Base-by-base conservation (phyloP, 2,888 invertebrate genomes). In the Synergus umbraculus region DNA sequence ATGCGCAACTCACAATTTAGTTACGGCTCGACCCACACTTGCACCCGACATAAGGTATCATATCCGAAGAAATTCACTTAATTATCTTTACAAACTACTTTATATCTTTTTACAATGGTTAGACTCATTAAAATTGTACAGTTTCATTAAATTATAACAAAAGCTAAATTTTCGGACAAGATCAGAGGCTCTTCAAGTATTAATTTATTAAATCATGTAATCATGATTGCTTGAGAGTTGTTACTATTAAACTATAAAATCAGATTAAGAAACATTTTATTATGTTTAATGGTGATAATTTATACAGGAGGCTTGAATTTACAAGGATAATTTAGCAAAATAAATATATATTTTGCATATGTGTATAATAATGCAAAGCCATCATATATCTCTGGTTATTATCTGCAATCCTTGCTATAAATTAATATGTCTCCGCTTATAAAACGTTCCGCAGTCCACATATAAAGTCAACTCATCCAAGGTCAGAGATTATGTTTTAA, bases 371-470 rank as follows among this genome's bases (percentile, higher is more conserved):
- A 73, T 54, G 49, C 10, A 73, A 54, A 73, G 54, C 37, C 73
- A 37, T 73, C 46, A 69, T 49, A 69, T 69, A 69, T 69, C 67
- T 69, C 46, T 69, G 67, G 44, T 49, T 73, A 73, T 73, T 73
- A 73, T 54, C 29, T 54, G 73, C 37, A 73, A 73, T 73, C 73
- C 10, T 15, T 37, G 54, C 54, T 13, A 73, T 73, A 73, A 73
- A 73, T 73, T 73, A 46, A 73, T 73, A 73, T 73, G 15, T 37
- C 73, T 54, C 37, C 15, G 49, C 49, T 29, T 49, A n/a, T 7
- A 54, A 54, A n/a, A 54, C n/a, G 54, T 12, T 54, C 8, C 54
- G n/a, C 12, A 54, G 54, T 12, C n/a, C 8, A n/a, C 54, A n/a
- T n/a, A n/a, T n/a, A 54, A 54, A 54, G 7, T 54, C n/a, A 54